phyloP scores from a whole-genome alignment of 30 jellyfish, hydroid and myxozoan species.

The Turritopsis dohrnii region DNA sequence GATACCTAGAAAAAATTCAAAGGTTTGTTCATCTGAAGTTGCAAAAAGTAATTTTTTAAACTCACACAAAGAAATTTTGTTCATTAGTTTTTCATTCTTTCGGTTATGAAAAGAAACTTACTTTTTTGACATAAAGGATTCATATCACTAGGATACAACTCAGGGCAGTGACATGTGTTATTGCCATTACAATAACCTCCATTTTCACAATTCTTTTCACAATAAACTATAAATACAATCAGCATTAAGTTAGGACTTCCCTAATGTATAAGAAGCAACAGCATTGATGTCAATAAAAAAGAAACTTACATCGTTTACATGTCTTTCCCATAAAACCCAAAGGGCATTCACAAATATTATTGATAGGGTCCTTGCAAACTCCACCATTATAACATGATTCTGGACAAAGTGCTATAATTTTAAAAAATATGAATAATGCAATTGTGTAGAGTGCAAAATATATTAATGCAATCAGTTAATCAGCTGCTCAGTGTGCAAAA shows the following conservation, averaged over 20 bases:
- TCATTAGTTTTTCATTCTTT: no score
- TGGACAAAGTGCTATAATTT: conserved; percentile 42
- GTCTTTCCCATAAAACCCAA: conserved; percentile 72
- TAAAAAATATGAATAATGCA: conserved; percentile 8
- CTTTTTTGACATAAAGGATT: conserved; percentile 42
- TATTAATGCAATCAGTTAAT: no score
- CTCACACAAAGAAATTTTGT: no score
- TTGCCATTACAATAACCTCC: conserved; percentile 78
- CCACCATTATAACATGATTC: conserved; percentile 75
- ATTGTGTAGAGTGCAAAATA: no score
- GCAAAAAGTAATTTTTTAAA: no score
- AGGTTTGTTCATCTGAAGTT: no score
- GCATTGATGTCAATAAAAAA: no score
- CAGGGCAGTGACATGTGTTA: conserved; percentile 69
- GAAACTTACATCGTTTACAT: conserved; percentile 56
- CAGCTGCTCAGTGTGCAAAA: no score
- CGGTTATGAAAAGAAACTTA: neutral
- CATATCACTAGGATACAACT: conserved; percentile 46
- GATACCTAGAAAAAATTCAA: conserved; percentile 32
- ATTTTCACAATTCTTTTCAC: conserved; percentile 70
- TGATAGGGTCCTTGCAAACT: conserved; percentile 48
- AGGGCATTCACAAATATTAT: conserved; percentile 65
- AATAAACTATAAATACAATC: conserved; percentile 39
- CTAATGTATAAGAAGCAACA: neutral
- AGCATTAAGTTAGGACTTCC: neutral